Evolutionary conservation across 1,140 invertebrate species (phyloP).

Genomic region (Trissolcus basalis): DNA sequence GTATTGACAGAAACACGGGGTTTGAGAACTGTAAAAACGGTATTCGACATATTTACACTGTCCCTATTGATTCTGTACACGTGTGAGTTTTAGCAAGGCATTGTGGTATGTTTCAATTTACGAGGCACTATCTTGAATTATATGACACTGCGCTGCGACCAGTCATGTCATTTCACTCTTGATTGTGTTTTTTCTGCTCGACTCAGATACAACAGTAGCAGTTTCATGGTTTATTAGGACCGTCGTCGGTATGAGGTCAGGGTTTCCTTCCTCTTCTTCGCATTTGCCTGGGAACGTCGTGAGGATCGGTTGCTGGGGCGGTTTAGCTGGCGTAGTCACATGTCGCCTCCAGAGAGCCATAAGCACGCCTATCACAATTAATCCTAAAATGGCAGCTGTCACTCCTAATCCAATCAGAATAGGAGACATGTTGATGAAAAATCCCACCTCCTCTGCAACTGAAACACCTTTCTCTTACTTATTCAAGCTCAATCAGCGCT

Average conservation of each 20-base stretch:
- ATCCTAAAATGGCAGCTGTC: constrained; percentile 83
- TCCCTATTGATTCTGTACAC: constrained; percentile 53
- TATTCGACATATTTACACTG: constrained; percentile 37
- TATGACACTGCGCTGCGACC: constrained; percentile 46
- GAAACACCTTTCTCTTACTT: constrained; percentile 26
- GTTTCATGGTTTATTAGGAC: constrained; percentile 71
- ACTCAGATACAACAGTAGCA: constrained; percentile 61
- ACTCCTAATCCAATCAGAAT: constrained; percentile 85
- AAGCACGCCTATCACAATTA: constrained; percentile 84
- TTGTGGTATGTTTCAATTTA: constrained; percentile 62
- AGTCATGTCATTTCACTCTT: constrained; percentile 58
- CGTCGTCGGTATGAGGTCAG: constrained; percentile 74
- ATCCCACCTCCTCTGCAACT: constrained; percentile 65
- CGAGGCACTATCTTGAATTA: constrained; percentile 60
- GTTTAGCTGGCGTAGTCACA: constrained; percentile 65
- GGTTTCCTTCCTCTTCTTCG: constrained; percentile 74
- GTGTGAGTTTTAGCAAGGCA: constrained; percentile 56
- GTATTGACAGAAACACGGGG: too few species aligned
- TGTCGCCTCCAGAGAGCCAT: constrained; percentile 83
- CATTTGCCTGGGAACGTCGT: constrained; percentile 71
- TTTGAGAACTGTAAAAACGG: too few species aligned
- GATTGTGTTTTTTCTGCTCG: constrained; percentile 54
- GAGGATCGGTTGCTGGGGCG: constrained; percentile 69
- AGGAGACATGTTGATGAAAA: constrained; percentile 77
- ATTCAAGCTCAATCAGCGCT: constrained; percentile 2